Percentiles rank a stretch among this genome's conserved stretches.
phyloP scores from a whole-genome alignment of 2,113 vertebrate species.

The Catagonus wagneri region DNA sequence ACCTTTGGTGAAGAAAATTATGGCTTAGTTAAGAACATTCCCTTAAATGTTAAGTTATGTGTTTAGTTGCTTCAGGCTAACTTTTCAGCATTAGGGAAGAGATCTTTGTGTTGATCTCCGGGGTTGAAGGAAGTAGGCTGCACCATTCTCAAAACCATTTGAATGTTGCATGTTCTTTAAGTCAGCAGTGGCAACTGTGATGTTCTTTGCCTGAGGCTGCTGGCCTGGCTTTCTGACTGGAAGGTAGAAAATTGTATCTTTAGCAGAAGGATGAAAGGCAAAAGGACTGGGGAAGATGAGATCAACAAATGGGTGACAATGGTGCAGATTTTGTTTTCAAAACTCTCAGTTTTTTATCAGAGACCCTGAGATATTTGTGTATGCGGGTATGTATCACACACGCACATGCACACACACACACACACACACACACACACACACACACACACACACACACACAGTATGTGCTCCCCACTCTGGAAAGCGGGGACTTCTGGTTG shows the following conservation, averaged over 20 bases:
- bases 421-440: background rate
- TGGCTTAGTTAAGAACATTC: background rate
- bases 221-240: background rate
- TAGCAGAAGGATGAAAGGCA: background rate
- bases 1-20: background rate
- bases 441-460: background rate
- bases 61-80: background rate
- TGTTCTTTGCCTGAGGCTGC: background rate
- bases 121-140: background rate
- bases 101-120: background rate
- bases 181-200: background rate
- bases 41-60: background rate
- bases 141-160: background rate
- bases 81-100: background rate
- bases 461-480: background rate
- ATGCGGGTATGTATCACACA: accelerated
- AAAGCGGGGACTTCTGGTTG: background rate
- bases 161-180: conserved; percentile 14
- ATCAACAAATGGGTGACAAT: background rate
- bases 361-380: background rate
- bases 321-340: background rate
- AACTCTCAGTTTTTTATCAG: background rate
- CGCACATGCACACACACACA: background rate
- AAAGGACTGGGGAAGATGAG: conserved; percentile 40
- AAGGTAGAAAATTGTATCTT: background rate